These are phyloP conservation scores for Temnothorax curvispinosus DNA, from an alignment of 1,140 invertebrate genomes.

Conservation along the genomic window DNA sequence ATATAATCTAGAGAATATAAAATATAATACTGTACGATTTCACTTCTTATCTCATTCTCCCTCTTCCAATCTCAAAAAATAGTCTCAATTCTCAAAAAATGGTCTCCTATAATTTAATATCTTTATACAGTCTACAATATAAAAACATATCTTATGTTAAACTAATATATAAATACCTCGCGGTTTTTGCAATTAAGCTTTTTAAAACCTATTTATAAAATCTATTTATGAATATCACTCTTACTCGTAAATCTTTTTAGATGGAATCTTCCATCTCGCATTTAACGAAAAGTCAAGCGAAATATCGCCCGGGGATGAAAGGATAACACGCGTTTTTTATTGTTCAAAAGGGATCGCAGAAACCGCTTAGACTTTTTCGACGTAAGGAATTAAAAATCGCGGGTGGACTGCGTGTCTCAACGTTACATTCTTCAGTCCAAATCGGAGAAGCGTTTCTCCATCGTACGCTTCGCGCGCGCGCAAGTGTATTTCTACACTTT, in stretches of 20 bases:
- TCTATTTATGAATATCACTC: too few species aligned
- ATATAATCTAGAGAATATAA: conserved; percentile 45
- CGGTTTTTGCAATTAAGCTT: background rate
- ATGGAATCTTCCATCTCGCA: too few species aligned
- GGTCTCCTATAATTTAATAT: background rate
- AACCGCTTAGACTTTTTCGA: background rate
- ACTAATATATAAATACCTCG: background rate
- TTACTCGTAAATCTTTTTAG: background rate
- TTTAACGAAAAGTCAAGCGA: background rate
- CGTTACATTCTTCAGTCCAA: background rate
- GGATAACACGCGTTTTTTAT: background rate
- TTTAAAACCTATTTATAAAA: background rate
- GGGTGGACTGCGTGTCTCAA: background rate
- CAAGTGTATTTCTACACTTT: conserved; percentile 54
- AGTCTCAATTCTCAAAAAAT: background rate
- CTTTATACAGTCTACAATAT: background rate
- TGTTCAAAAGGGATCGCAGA: background rate
- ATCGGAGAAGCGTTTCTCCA: background rate
- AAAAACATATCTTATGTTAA: background rate
- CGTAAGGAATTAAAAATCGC: background rate
- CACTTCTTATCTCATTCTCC: background rate
- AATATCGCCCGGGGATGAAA: background rate
- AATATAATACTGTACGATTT: conserved; percentile 32
- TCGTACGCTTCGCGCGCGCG: background rate
- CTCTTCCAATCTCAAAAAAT: background rate